Evolutionary conservation across 2,888 invertebrate species (phyloP).

Genomic region (Nomada fabriciana): DNA sequence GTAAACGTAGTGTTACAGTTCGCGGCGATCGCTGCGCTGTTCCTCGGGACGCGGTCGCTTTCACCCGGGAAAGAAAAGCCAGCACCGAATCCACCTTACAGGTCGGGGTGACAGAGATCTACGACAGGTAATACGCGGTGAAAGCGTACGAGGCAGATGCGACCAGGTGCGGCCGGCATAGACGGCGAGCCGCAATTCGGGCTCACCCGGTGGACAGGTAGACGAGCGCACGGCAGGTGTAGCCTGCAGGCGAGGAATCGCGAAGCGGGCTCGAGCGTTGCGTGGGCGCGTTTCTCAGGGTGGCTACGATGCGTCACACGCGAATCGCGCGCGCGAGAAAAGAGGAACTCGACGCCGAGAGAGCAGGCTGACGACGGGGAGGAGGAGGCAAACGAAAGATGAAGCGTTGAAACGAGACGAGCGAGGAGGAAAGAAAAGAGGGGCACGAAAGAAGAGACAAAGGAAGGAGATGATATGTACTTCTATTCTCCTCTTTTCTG

Average conservation of each 20-base stretch:
- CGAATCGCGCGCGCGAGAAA: slow-evolving; percentile 69
- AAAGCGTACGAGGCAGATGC: slow-evolving; percentile 53
- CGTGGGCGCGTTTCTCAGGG: slow-evolving; percentile 83
- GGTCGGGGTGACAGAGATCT: slow-evolving; percentile 56
- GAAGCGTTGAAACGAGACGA: slow-evolving; percentile 62
- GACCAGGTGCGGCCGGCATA: slow-evolving; percentile 33
- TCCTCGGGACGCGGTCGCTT: slow-evolving; percentile 41
- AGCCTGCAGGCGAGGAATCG: slow-evolving; percentile 74
- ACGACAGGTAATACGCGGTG: slow-evolving; percentile 42
- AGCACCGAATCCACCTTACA: slow-evolving; percentile 38
- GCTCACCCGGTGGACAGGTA: slow-evolving; percentile 70
- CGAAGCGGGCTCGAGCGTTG: slow-evolving; percentile 67
- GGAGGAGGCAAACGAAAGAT: slow-evolving; percentile 45
- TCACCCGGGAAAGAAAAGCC: slow-evolving; percentile 54
- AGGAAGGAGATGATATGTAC: slow-evolving; percentile 31
- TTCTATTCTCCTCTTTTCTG: slow-evolving; percentile 17
- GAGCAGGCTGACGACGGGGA: slow-evolving; percentile 45
- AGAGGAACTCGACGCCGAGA: slow-evolving; percentile 49
- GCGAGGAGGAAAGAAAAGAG: slow-evolving; percentile 30
- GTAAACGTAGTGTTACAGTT: slow-evolving; percentile 36
- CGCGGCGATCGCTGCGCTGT: neutral
- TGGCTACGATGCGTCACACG: slow-evolving; percentile 81
- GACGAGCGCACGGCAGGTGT: slow-evolving; percentile 72
- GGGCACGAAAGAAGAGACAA: slow-evolving; percentile 41
- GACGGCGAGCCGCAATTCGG: slow-evolving; percentile 59